Conservation (phyloP, 2,888 invertebrate species). For the Athripsodes cinereus region DNA sequence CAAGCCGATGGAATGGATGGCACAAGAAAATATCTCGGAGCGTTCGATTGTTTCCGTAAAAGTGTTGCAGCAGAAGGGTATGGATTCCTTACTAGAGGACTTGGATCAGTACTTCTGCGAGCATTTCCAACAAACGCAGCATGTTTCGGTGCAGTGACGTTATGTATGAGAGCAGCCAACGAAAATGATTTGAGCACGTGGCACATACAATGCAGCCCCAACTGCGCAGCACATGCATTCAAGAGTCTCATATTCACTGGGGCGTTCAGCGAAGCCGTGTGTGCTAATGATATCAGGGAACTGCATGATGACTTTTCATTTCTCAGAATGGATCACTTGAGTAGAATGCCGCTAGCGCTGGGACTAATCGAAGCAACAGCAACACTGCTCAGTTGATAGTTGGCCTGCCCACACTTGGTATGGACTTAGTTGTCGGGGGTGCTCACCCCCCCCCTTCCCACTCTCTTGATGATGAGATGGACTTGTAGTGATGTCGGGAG, state of each 20-base stretch:
- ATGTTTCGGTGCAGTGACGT: constrained; percentile 81
- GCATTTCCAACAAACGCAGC: constrained; percentile 93
- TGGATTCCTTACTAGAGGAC: constrained; percentile 65
- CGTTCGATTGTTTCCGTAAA: constrained; percentile 67
- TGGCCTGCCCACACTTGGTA: neutral
- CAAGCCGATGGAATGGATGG: constrained; percentile 63
- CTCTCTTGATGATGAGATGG: too few species aligned
- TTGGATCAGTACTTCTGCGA: constrained; percentile 72
- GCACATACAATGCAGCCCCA: constrained; percentile 30
- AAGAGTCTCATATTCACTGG: constrained; percentile 31
- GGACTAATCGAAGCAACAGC: constrained; percentile 8
- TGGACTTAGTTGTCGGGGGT: neutral
- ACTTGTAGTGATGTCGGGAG: too few species aligned
- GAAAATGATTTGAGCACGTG: constrained; percentile 28
- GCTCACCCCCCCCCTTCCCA: neutral
- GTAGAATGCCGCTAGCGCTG: constrained; percentile 9
- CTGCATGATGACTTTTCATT: constrained; percentile 31
- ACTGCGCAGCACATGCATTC: constrained; percentile 36
- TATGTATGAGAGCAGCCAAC: constrained; percentile 57
- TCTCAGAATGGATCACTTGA: neutral
- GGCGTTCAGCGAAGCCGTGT: constrained; percentile 35
- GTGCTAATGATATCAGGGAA: constrained; percentile 33
- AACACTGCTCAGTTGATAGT: constrained; percentile 14
- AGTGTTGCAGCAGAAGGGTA: constrained; percentile 67
- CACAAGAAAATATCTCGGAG: constrained; percentile 54